phyloP scores from a whole-genome alignment of 2,888 invertebrate genomes.

The Cybosia mesomella region DNA sequence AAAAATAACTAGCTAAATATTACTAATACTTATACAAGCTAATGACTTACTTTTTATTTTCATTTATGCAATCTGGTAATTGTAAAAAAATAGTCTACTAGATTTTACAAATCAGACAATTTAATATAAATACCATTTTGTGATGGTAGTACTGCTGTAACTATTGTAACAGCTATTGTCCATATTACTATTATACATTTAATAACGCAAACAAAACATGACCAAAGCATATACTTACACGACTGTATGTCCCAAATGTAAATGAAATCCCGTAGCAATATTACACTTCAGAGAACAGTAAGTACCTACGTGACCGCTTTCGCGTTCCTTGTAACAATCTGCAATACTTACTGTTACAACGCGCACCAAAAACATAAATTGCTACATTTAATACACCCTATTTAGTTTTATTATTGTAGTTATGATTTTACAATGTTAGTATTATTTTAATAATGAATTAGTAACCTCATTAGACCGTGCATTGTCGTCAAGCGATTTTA shows the following conservation, averaged over 20 bases:
- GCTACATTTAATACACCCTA: too few species aligned
- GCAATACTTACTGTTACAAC: constrained; percentile 12
- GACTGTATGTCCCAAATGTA: not conserved
- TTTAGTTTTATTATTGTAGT: too few species aligned
- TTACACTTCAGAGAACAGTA: constrained; percentile 11
- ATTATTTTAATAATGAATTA: too few species aligned
- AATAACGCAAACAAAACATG: constrained; percentile 1
- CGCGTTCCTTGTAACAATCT: constrained; percentile 18
- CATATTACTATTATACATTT: not conserved
- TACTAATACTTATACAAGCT: not conserved
- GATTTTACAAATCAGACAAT: not conserved
- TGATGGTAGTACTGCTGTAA: not conserved
- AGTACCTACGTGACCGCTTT: constrained; percentile 24
- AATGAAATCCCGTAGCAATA: constrained; percentile 4
- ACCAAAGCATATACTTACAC: not conserved
- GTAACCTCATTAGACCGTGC: too few species aligned
- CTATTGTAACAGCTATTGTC: too few species aligned
- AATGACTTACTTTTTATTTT: not conserved
- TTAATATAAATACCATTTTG: not conserved
- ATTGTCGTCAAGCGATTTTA: too few species aligned
- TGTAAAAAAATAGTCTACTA: not conserved
- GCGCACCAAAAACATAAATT: constrained; percentile 12
- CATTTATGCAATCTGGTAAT: not conserved
- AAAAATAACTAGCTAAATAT: not conserved
- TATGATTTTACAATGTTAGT: too few species aligned